phyloP scores from a whole-genome alignment of 2,797 vertebrate species.

The Luscinia megarhynchos region DNA sequence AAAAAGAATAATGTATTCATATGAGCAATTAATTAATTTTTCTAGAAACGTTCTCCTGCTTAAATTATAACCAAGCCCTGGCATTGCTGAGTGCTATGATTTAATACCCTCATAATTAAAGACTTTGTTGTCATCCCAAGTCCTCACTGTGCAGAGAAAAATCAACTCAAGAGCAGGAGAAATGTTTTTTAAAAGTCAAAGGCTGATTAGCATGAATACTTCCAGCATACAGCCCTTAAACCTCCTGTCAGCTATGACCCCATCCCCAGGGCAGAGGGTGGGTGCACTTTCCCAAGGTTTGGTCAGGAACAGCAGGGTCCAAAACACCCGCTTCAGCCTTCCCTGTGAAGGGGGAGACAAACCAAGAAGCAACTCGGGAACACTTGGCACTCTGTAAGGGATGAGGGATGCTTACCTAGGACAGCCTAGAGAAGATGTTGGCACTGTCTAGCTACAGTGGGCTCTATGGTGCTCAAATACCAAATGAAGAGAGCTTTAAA shows the following conservation, averaged over 20 bases:
- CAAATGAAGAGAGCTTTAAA: not conserved
- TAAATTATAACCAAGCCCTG: slow-evolving; percentile 48
- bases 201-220: slow-evolving; percentile 37
- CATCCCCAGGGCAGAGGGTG: not conserved
- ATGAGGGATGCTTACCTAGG: not conserved
- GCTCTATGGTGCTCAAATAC: not conserved
- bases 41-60: slow-evolving; percentile 37
- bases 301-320: not conserved
- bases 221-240: not conserved
- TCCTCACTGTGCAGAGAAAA: slow-evolving; percentile 31
- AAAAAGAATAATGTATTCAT: slow-evolving; percentile 38
- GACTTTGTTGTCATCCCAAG: slow-evolving; percentile 48
- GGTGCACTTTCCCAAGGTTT: not conserved
- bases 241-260: not conserved
- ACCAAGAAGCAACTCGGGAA: not conserved
- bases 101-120: slow-evolving; percentile 63
- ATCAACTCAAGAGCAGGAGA: slow-evolving; percentile 56
- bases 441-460: not conserved
- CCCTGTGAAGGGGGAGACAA: accelerated
- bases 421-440: not conserved
- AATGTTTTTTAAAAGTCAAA: slow-evolving; percentile 39
- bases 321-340: not conserved
- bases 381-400: accelerated
- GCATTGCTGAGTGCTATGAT: slow-evolving; percentile 55
- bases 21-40: slow-evolving; percentile 55